A percentile compares a stretch with the other conserved stretches of the same genome.
phyloP scores from a whole-genome alignment of 2,797 vertebrate species.

The Falco biarmicus region DNA sequence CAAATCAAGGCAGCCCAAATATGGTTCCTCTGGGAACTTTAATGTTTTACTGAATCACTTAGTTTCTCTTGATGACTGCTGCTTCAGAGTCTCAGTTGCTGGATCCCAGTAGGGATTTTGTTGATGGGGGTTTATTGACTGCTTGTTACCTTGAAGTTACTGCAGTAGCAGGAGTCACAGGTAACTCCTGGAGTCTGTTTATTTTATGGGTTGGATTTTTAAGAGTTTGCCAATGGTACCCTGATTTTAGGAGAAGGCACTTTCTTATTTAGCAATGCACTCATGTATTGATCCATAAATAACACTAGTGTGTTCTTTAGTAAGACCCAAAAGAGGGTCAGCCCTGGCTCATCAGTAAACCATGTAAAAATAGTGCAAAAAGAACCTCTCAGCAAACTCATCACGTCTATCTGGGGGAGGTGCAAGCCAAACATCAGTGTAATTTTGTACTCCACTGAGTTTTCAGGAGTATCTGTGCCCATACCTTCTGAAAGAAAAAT shows the following conservation, averaged over 20 bases:
- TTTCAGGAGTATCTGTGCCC: background rate
- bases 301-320: background rate
- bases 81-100: conserved; percentile 11
- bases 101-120: conserved; percentile 51
- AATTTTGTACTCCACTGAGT: background rate
- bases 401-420: background rate
- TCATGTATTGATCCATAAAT: background rate
- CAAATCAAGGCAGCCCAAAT: conserved; percentile 25
- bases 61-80: conserved; percentile 29
- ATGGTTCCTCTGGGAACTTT: conserved; percentile 30
- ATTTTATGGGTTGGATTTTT: conserved; percentile 62
- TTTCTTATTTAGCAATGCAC: conserved; percentile 23
- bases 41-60: conserved; percentile 55
- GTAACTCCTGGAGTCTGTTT: conserved; percentile 61
- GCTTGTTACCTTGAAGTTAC: conserved; percentile 53
- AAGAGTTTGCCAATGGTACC: conserved; percentile 37
- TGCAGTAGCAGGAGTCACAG: background rate
- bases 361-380: background rate
- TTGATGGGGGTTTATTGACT: conserved; percentile 58
- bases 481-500: background rate
- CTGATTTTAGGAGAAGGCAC: conserved; percentile 19
- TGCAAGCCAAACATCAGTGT: background rate
- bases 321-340: background rate
- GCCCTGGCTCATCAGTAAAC: background rate
- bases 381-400: background rate